These are phyloP conservation scores for Pygmarrhopalites habei DNA, from an alignment of 1,140 invertebrate genomes.

Conservation along the genomic window DNA sequence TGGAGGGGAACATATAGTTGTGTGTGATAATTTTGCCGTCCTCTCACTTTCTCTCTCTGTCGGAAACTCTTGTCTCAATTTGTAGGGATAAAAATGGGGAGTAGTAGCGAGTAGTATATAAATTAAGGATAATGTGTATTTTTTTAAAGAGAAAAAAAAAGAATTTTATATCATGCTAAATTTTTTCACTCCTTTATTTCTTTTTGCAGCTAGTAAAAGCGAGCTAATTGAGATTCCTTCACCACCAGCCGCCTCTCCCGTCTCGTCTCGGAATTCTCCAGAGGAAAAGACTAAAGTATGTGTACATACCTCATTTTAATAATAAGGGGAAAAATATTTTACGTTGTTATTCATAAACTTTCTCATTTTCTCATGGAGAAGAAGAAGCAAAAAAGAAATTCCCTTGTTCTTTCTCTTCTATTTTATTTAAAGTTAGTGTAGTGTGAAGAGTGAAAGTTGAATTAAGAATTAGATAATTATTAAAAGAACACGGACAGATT, in stretches of 20 bases:
- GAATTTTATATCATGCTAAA: no score
- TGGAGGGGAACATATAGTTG: no score
- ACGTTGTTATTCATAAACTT: not conserved
- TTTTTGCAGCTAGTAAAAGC: conserved; percentile 24
- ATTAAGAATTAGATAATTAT: not conserved
- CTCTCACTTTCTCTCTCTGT: no score
- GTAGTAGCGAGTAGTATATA: no score
- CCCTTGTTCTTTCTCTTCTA: not conserved
- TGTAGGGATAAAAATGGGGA: no score
- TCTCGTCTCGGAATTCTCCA: conserved; percentile 28
- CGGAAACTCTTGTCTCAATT: no score
- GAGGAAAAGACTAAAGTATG: conserved; percentile 29
- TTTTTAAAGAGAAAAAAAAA: no score
- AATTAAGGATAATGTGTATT: no score
- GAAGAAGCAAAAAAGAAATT: not conserved
- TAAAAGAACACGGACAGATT: no score
- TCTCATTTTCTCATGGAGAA: not conserved
- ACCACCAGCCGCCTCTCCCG: conserved; percentile 32
- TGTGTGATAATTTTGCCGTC: no score
- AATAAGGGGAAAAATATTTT: no score
- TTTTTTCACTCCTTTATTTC: no score
- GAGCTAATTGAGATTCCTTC: conserved; percentile 36
- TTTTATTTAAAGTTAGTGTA: not conserved
- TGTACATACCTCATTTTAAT: not conserved
- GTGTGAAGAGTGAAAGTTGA: not conserved